A percentile compares a stretch with the other conserved stretches of the same genome.
phyloP scores from a whole-genome alignment of 2,797 vertebrate genomes.

The Sebastiscus tertius region DNA sequence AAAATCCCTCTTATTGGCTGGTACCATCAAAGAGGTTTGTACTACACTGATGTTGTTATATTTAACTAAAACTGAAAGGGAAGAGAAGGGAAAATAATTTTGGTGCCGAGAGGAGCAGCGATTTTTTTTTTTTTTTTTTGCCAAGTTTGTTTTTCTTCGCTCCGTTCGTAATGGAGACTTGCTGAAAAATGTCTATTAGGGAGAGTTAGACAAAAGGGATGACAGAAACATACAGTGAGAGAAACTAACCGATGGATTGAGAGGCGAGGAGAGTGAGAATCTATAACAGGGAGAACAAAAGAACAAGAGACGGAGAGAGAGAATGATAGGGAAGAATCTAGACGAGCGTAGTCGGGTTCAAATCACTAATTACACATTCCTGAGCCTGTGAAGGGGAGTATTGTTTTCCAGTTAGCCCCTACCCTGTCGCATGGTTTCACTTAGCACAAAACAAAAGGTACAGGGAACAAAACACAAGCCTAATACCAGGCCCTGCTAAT shows the following conservation, averaged over 20 bases:
- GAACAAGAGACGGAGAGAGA: conserved; percentile 65
- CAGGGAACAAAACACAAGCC: conserved; percentile 79
- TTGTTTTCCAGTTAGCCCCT: conserved; percentile 82
- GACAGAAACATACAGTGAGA: conserved; percentile 51
- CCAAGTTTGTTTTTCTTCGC: conserved; percentile 65
- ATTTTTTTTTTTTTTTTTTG: conserved; percentile 44
- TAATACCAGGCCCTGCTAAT: conserved; percentile 78
- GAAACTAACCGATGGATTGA: conserved; percentile 46
- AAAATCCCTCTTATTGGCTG: conserved; percentile 61
- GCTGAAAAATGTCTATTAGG: conserved; percentile 52
- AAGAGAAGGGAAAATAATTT: conserved; percentile 60
- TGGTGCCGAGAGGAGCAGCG: conserved; percentile 37
- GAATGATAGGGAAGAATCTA: conserved; percentile 75
- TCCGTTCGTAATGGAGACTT: conserved; percentile 40
- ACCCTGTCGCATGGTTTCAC: conserved; percentile 83
- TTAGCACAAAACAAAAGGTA: conserved; percentile 84
- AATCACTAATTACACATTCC: conserved; percentile 85
- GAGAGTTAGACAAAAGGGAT: conserved; percentile 52
- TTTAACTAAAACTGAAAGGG: conserved; percentile 68
- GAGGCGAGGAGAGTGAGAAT: conserved; percentile 52
- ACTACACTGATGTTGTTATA: conserved; percentile 60
- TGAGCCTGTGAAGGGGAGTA: conserved; percentile 81
- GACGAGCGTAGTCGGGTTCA: conserved; percentile 73
- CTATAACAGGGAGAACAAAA: conserved; percentile 70
- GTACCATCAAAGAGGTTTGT: conserved; percentile 61